These are phyloP conservation scores for Osmerus mordax DNA, from an alignment of 2,113 vertebrate species.

Conservation along the genomic window DNA sequence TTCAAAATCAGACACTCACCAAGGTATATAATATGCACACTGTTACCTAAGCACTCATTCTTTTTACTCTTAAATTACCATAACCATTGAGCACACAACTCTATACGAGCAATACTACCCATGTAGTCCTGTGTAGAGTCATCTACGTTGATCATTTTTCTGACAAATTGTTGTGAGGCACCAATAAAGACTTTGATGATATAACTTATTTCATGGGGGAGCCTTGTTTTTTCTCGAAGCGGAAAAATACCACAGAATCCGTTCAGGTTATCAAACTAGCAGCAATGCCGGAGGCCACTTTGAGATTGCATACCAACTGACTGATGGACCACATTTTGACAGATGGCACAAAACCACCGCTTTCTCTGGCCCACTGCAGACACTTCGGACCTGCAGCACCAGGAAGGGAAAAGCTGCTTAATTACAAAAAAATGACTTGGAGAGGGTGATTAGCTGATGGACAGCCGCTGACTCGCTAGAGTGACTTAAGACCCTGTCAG, in stretches of 20 bases:
- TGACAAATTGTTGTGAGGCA: too few relatives aligned
- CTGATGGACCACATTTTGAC: conserved; percentile 14
- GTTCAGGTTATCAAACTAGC: background rate
- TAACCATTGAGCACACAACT: conserved; percentile 3
- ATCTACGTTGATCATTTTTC: background rate
- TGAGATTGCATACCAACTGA: conserved; percentile 15
- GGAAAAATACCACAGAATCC: conserved; percentile 12
- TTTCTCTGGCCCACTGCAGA: conserved; percentile 29
- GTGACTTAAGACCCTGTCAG: conserved; percentile 70
- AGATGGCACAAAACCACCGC: conserved; percentile 23
- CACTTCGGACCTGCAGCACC: conserved; percentile 21
- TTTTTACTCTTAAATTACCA: conserved; percentile 19
- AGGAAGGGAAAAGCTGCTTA: conserved; percentile 67
- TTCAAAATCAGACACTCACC: conserved; percentile 46
- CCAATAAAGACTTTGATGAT: background rate
- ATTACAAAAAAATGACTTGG: conserved; percentile 63
- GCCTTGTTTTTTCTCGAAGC: background rate
- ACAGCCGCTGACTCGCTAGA: conserved; percentile 65
- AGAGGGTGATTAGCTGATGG: conserved; percentile 64
- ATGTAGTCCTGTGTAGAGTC: background rate
- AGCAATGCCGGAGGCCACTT: background rate
- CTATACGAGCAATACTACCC: background rate
- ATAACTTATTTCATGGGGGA: background rate
- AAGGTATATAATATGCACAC: conserved; percentile 26
- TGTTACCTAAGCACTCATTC: conserved; percentile 14